Percentiles rank a stretch among this genome's conserved stretches.
These are phyloP conservation scores for Benthosema pterotum DNA, from an alignment of 2,797 vertebrate genomes.

Conservation along the genomic window DNA sequence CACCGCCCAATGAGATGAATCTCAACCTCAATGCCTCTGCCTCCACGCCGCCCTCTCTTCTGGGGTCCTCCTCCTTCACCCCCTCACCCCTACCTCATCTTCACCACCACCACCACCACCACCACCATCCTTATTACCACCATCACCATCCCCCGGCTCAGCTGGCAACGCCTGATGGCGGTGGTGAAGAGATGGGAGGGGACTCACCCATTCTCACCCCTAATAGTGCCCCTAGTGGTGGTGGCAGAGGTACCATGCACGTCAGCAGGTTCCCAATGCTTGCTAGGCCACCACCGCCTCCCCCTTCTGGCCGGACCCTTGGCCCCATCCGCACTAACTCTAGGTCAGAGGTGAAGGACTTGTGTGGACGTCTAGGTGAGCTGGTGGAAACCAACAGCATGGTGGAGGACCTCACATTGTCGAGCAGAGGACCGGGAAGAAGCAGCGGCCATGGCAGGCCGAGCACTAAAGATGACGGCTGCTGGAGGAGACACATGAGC, in stretches of 20 bases:
- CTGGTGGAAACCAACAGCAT: slow-evolving; percentile 75
- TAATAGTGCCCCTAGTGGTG: slow-evolving; percentile 83
- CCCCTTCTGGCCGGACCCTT: slow-evolving; percentile 83
- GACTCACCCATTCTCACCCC: slow-evolving; percentile 73
- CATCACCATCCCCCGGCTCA: slow-evolving; percentile 48
- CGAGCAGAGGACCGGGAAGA: slow-evolving; percentile 32
- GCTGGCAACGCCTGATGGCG: slow-evolving; percentile 76
- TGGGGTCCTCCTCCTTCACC: slow-evolving; percentile 74
- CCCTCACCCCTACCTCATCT: slow-evolving; percentile 64
- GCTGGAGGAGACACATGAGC: slow-evolving; percentile 92
- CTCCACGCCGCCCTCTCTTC: slow-evolving; percentile 82
- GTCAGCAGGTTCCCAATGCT: slow-evolving; percentile 69
- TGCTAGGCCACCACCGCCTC: slow-evolving; percentile 78
- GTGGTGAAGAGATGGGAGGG: slow-evolving; percentile 73
- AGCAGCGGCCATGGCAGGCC: slow-evolving; percentile 57
- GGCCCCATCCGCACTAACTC: slow-evolving; percentile 68
- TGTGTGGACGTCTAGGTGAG: slow-evolving; percentile 75
- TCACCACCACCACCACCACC: slow-evolving; percentile 58
- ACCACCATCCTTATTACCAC: slow-evolving; percentile 51
- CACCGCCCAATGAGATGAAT: slow-evolving; percentile 89
- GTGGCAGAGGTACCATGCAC: slow-evolving; percentile 51
- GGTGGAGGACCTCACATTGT: slow-evolving; percentile 25
- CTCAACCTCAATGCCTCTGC: slow-evolving; percentile 82
- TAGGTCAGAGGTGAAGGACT: slow-evolving; percentile 55
- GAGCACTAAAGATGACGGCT: slow-evolving; percentile 82